Percentiles rank a stretch among this genome's conserved stretches.
These are phyloP conservation scores for Ptilonorhynchus violaceus DNA, from an alignment of 2,113 vertebrate species.

Conservation along the genomic window DNA sequence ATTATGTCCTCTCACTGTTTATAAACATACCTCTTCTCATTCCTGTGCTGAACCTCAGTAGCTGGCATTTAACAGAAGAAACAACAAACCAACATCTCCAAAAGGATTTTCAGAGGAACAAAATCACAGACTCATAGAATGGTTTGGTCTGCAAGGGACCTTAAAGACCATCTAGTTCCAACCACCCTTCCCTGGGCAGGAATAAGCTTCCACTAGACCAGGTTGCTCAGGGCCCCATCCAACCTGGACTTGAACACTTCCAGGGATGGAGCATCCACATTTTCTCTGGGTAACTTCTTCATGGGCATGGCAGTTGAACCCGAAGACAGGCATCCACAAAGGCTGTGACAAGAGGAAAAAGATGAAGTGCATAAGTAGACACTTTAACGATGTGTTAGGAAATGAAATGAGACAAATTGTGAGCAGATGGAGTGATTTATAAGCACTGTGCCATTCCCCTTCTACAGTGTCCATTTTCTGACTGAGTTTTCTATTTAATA, in stretches of 20 bases:
- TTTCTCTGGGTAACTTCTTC: neutral
- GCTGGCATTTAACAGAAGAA: neutral
- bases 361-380: neutral
- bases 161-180: neutral
- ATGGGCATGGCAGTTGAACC: neutral
- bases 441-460: neutral
- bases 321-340: neutral
- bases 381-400: neutral
- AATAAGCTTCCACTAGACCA: neutral
- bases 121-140: neutral
- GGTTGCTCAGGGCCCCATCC: neutral
- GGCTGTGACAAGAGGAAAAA: neutral
- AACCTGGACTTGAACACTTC: neutral
- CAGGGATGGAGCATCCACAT: neutral
- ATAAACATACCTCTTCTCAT: neutral
- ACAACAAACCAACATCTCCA: neutral
- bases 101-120: neutral
- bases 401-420: neutral
- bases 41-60: neutral
- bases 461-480: neutral
- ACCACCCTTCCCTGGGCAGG: fast-evolving
- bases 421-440: neutral
- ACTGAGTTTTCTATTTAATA: neutral
- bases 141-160: neutral
- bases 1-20: neutral